phyloP scores from a whole-genome alignment of 2,797 vertebrate species.

The Rallus crepitans region DNA sequence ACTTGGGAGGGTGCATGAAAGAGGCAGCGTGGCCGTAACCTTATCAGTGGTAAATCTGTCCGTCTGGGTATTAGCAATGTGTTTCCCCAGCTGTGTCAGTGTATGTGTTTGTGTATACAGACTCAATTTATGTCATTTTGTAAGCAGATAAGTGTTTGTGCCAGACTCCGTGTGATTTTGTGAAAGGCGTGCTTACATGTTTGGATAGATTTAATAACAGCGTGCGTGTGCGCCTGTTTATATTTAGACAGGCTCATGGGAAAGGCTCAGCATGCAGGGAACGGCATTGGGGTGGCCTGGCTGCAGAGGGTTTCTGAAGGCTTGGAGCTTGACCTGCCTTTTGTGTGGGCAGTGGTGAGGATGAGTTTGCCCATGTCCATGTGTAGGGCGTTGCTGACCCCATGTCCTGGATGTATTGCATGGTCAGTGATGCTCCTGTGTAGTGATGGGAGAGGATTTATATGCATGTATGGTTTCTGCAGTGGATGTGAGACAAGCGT shows the following conservation, averaged over 20 bases:
- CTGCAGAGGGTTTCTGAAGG: neutral
- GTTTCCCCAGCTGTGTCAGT: constrained; percentile 24
- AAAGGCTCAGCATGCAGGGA: neutral
- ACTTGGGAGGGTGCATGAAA: neutral
- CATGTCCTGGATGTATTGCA: accelerated
- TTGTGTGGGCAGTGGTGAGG: neutral
- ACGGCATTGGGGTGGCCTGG: neutral
- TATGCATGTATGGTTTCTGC: neutral
- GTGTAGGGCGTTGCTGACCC: neutral
- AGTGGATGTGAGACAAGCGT: neutral
- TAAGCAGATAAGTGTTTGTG: constrained; percentile 15
- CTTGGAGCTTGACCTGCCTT: neutral
- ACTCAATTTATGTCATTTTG: constrained; percentile 28
- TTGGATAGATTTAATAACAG: constrained; percentile 46
- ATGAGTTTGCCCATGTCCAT: neutral
- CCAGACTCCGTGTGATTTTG: neutral
- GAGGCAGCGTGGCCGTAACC: neutral
- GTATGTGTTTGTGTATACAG: constrained; percentile 18
- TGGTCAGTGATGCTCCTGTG: neutral
- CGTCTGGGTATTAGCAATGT: neutral
- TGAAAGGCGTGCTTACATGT: constrained; percentile 8
- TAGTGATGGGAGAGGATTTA: neutral
- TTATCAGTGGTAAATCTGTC: neutral
- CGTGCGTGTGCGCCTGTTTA: neutral
- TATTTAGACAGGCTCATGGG: constrained; percentile 6